phyloP scores from a whole-genome alignment of 2,888 invertebrate species.

The Seira ritae region DNA sequence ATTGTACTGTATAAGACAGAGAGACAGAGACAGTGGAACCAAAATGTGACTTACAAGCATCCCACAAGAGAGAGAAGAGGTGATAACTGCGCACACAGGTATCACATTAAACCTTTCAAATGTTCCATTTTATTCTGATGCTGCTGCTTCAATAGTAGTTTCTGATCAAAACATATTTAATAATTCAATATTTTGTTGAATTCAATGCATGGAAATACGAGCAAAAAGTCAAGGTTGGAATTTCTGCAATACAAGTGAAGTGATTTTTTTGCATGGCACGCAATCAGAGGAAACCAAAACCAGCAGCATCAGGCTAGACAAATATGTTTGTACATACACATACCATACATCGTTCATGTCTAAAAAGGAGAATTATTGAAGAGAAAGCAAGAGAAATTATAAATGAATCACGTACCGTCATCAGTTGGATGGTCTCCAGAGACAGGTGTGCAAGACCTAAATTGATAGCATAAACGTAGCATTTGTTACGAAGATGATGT shows the following conservation, averaged over 20 bases:
- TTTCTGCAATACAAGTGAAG: too few relatives aligned
- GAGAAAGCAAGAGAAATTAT: conserved; percentile 6
- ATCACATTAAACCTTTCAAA: conserved; percentile 55
- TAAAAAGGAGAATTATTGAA: background rate
- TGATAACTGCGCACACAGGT: conserved; percentile 57
- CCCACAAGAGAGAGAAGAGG: conserved; percentile 31
- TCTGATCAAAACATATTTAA: too few relatives aligned
- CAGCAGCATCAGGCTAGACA: conserved; percentile 35
- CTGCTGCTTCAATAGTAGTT: conserved; percentile 37
- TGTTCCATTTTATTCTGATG: conserved; percentile 25
- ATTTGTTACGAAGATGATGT: conserved; percentile 2
- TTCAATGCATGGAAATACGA: background rate
- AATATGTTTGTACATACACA: conserved; percentile 33
- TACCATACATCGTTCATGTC: conserved; percentile 18
- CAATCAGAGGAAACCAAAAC: conserved; percentile 18
- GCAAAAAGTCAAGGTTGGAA: background rate
- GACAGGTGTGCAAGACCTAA: conserved; percentile 59
- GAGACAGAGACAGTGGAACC: conserved; percentile 20
- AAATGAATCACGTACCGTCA: conserved; percentile 46
- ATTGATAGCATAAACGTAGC: too few relatives aligned
- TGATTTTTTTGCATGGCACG: too few relatives aligned
- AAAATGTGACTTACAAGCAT: conserved; percentile 56
- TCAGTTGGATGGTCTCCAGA: conserved; percentile 58
- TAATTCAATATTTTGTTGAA: too few relatives aligned
- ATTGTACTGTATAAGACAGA: conserved; percentile 46